A percentile compares a stretch with the other conserved stretches of the same genome.
These are phyloP conservation scores for Miichthys miiuy DNA, from an alignment of 2,797 vertebrate genomes.

Conservation along the genomic window DNA sequence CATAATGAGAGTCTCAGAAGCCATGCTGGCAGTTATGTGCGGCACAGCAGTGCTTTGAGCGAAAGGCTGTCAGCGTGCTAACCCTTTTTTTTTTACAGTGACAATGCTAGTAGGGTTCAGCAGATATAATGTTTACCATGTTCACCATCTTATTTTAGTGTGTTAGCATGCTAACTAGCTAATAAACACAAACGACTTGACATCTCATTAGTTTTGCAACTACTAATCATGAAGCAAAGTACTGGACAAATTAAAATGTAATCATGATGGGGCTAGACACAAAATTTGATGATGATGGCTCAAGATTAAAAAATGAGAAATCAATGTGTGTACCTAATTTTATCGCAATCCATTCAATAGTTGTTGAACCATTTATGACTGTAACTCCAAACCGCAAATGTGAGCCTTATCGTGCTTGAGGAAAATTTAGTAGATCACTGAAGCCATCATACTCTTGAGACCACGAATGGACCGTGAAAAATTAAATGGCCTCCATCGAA, in stretches of 20 bases:
- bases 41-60: not conserved
- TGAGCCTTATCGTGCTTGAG: not conserved
- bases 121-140: not conserved
- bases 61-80: conserved; percentile 9
- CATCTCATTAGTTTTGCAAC: no score
- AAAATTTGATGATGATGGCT: no score
- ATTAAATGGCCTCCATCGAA: not conserved
- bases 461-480: not conserved
- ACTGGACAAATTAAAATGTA: not conserved
- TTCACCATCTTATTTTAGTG: not conserved
- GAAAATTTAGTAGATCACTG: not conserved
- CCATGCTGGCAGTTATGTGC: not conserved
- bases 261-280: no score
- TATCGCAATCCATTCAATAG: not conserved
- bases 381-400: not conserved
- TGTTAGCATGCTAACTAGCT: not conserved
- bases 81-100: no score
- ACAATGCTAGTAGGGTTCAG: not conserved
- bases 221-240: not conserved
- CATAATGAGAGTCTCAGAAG: not conserved
- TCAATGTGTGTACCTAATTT: not conserved
- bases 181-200: not conserved
- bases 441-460: not conserved
- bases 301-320: no score
- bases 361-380: not conserved